Percentiles rank a stretch among this genome's conserved stretches.
These are phyloP conservation scores for Acropora tenuis DNA, from an alignment of 64 coral and sea anemone species.

Conservation along the genomic window DNA sequence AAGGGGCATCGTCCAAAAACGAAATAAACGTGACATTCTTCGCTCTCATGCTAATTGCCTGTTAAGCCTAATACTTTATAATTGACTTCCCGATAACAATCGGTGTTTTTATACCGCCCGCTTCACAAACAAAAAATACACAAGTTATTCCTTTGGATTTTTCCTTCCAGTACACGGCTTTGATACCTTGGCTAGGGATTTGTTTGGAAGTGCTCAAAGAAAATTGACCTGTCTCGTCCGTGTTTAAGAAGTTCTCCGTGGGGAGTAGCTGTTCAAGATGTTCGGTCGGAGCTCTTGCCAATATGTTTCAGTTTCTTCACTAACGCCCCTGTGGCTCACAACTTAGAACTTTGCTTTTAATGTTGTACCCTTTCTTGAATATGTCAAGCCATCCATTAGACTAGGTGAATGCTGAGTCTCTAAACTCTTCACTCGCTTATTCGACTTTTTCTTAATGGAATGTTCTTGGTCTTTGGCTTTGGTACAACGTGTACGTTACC, in stretches of 20 bases:
- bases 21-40: conserved; percentile 4
- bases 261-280: conserved; percentile 16
- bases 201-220: conserved; percentile 31
- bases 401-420: conserved; percentile 6
- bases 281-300: neutral
- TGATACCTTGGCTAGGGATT: conserved; percentile 29
- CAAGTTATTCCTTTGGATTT: conserved; percentile 3
- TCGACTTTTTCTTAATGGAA: neutral
- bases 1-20: conserved; percentile 23
- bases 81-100: conserved; percentile 12
- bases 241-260: conserved; percentile 38
- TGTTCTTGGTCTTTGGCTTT: too few relatives aligned
- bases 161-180: conserved; percentile 1
- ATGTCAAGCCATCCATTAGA: conserved; percentile 50
- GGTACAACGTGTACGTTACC: too few relatives aligned
- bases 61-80: neutral
- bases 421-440: neutral
- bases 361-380: conserved; percentile 25
- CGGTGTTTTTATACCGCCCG: neutral
- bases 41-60: neutral
- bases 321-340: conserved; percentile 15
- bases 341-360: conserved; percentile 7
- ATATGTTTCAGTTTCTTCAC: conserved; percentile 20
- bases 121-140: conserved; percentile 9
- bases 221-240: conserved; percentile 46